Evolutionary conservation across 1,140 invertebrate genomes (phyloP), one percentile per base, ranked within the genome.

Genomic region (Hyposmocoma kahamanoa): DNA sequence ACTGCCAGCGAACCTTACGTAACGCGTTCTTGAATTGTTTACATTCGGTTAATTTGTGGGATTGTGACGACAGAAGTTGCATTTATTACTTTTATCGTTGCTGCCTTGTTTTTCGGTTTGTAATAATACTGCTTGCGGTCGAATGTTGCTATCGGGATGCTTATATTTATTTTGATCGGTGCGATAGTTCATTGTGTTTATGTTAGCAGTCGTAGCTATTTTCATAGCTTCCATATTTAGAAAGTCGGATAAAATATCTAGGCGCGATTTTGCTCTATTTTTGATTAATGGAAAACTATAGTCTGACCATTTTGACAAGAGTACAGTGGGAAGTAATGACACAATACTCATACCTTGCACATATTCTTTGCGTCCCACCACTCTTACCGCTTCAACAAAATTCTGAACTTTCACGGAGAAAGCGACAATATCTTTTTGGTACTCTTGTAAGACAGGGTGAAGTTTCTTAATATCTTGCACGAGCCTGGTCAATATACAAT

Each of bases 351-450:
- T 17, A 1, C 50, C 50, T 19, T 49, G 24, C 17, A 52, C 19
- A 13, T 57, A 57, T 9, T 49, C 55, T n/a, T 56, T 32, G n/a
- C 30, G 43, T 1, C 36, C 36, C 0, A 57, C 21, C 2, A 24
- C 45, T 21, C 20, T 13, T 8, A 57, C 46, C 1, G 46, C 49
- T 9, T 11, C 49, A 8, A 54, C 41, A 22, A 41, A 26, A 26
- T 59, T 59, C 22, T 46, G 44, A 8, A 59, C 26, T 48, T 59
- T 59, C 10, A 54, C 39, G 8, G 56, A 32, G 38, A 59, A 59
- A 8, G 41, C 0, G 0, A 54, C 51, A n/a, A 54, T 54, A 17
- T 59, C 52, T 28, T 41, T 51, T 5, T 47, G 32, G 19, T 54
- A 59, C 10, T 54, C 51, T 2, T 48, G 22, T 11, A 19, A 38